Percentiles rank a stretch among this genome's conserved stretches.
phyloP scores from a whole-genome alignment of 2,113 vertebrate species.

The Toxotes chatareus region DNA sequence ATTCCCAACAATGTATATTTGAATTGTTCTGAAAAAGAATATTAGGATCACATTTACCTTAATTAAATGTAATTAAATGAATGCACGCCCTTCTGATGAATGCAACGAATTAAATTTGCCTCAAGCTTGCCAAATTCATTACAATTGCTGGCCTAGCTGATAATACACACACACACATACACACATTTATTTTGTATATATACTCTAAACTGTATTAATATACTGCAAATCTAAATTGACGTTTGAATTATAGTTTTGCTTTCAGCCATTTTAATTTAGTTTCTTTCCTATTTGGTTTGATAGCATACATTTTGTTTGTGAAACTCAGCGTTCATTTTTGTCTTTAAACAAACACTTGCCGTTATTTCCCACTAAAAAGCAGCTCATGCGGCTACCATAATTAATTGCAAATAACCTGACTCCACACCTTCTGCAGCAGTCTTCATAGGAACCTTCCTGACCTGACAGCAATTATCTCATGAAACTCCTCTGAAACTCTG shows the following conservation, averaged over 20 bases:
- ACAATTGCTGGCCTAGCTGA: conserved; percentile 2
- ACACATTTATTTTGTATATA: not conserved
- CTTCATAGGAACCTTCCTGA: conserved; percentile 5
- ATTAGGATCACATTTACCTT: conserved; percentile 9
- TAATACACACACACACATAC: not conserved
- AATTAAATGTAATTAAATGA: conserved; percentile 36
- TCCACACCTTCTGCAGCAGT: conserved; percentile 1
- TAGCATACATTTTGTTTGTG: conserved; percentile 5
- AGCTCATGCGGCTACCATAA: not conserved
- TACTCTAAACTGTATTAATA: not conserved
- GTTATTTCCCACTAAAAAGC: not conserved
- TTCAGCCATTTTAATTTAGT: not conserved
- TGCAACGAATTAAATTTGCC: conserved; percentile 26
- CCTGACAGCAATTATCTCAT: conserved; percentile 31
- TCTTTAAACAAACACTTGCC: not conserved
- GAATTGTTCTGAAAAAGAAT: conserved; percentile 5
- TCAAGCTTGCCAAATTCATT: conserved; percentile 4
- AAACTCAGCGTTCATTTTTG: not conserved
- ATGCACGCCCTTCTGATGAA: conserved; percentile 14
- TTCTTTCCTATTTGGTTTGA: not conserved
- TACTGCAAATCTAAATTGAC: not conserved
- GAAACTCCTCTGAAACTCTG: conserved; percentile 37
- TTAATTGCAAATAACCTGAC: conserved; percentile 29
- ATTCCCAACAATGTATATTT: conserved; percentile 1
- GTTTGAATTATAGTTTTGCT: not conserved